Evolutionary conservation across 2,888 invertebrate genomes (phyloP), one percentile per base, ranked within the genome.

Genomic region (Dasysyrphus tricinctus): DNA sequence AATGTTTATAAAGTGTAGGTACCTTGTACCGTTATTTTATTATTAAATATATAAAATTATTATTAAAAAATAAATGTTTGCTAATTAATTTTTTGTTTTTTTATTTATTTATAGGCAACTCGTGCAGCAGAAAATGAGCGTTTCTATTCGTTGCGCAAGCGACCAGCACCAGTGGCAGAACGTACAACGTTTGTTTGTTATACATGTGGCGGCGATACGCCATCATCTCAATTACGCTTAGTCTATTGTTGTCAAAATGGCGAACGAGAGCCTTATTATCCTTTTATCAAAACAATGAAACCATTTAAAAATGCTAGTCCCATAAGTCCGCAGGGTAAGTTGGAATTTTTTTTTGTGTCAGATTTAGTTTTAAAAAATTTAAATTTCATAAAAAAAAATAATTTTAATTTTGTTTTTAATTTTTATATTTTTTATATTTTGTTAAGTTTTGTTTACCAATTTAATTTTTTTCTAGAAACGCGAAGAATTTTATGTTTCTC

Each of bases 191-290:
- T 97, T 93, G 95, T 97, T 61, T 98, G 98, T 93, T 98, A 97
- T 93, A 97, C 97, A 77, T 98, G 98, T 93, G 97, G 97, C 56
- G 94, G 95, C 89, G 95, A 96, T 91, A 96, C 96, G 91, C 96
- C 96, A 80, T 96, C 96, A 81, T 96, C 96, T 88, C 96, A 96
- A 92, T 94, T 97, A 90, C 94, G 97, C 88, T 94, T 97, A 89
- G 94, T 98, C 79, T 97, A 97, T 93, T 97, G 97, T 93, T 96
- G 96, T 91, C 95, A 96, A 72, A 97, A 97, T 93, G 95, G 96
- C 0, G 97, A 97, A 91, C 94, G 96, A 80, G 97, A 98, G 92
- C 97, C 97, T 72, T 98, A 96, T 93, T 98, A 97, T 93, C 97
- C 98, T 14, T 97, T 97, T 92, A 96, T 98, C 82, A 96, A 96